These are phyloP conservation scores for Drosophila bipectinata DNA, from an alignment of 1,140 invertebrate genomes.

Conservation along the genomic window DNA sequence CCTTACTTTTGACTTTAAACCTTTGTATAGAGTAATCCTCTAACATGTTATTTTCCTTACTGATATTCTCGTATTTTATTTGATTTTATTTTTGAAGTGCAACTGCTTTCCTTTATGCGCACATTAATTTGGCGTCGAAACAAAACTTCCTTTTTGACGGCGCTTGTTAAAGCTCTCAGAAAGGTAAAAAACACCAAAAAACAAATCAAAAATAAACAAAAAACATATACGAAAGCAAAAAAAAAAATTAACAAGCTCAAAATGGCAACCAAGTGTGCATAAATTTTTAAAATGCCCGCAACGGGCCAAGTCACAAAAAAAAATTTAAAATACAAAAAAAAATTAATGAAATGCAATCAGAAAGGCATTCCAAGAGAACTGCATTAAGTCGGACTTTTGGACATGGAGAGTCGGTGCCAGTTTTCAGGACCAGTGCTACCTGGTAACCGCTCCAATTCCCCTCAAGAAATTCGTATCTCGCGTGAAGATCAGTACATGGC, in stretches of 20 bases:
- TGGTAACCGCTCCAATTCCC: constrained; percentile 43
- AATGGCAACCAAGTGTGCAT: constrained; percentile 78
- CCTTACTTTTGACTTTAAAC: constrained; percentile 5
- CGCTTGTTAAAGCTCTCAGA: constrained; percentile 77
- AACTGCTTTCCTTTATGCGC: constrained; percentile 47
- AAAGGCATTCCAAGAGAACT: constrained; percentile 71
- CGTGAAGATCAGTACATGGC: constrained; percentile 66
- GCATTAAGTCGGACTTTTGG: constrained; percentile 60
- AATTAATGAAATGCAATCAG: constrained; percentile 80
- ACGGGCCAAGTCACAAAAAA: constrained; percentile 48
- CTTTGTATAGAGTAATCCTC: neutral
- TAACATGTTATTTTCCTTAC: neutral
- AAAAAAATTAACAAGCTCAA: constrained; percentile 75
- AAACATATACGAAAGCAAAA: constrained; percentile 44
- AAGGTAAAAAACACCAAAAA: constrained; percentile 65
- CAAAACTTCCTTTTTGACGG: constrained; percentile 77
- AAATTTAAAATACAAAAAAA: constrained; percentile 26
- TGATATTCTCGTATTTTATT: constrained; percentile 29
- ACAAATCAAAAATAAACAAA: constrained; percentile 32
- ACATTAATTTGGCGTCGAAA: constrained; percentile 29
- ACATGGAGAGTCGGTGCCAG: constrained; percentile 27
- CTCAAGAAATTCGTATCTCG: constrained; percentile 50
- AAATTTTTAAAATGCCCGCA: constrained; percentile 75
- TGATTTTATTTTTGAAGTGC: constrained; percentile 24
- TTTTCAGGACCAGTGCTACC: constrained; percentile 28